Base-by-base conservation (phyloP, 2,113 vertebrate genomes). In the Pterocles gutturalis region DNA sequence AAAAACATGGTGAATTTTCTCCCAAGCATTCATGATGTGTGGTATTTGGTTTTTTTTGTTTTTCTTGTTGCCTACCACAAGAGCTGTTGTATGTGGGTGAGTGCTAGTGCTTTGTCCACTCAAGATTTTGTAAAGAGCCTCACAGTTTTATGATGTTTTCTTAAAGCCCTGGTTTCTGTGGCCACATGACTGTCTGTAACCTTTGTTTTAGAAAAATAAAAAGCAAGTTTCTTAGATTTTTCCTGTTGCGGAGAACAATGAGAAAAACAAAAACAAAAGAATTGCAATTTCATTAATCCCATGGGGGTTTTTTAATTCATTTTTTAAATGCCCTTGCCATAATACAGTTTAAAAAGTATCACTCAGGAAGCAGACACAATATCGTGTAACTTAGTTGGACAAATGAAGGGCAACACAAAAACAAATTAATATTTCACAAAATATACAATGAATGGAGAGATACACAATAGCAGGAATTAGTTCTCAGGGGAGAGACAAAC, bases 251-350 rank as follows among this genome's bases (percentile, higher is more conserved):
- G 46, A 55, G 29, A 92, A 72, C 6, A 45, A 13, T 13, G 7
- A 76, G 29, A 81, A 89, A 77, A 73, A 11, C 13, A 34, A 41
- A 71, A 31, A 0, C 29, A 85, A 48, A 92, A 87, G 28, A 75
- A 54, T 17, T 4, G 3, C 26, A 61, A 24, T 62, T 96, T 70
- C 38, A 49, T 71, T 78, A 83, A 46, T 91, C 87, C 48, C 55
- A 29, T 2, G 25, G 31, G 24, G 0, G 4, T 11, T 21, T 75
- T 54, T 38, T 0, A 72, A 77, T 81, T 62, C 1, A 17, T 55
- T 72, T 90, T 82, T 76, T 9, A 5, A 73, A 75, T 5, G 10
- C 33, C 31, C 20, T 58, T 77, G 34, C 22, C 64, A 55, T 48
- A 83, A 83, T 55, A 53, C 43, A 64, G 36, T 77, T 83, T 45